Conservation (phyloP, 2,888 invertebrate genomes). For the Cosmia trapezina region DNA sequence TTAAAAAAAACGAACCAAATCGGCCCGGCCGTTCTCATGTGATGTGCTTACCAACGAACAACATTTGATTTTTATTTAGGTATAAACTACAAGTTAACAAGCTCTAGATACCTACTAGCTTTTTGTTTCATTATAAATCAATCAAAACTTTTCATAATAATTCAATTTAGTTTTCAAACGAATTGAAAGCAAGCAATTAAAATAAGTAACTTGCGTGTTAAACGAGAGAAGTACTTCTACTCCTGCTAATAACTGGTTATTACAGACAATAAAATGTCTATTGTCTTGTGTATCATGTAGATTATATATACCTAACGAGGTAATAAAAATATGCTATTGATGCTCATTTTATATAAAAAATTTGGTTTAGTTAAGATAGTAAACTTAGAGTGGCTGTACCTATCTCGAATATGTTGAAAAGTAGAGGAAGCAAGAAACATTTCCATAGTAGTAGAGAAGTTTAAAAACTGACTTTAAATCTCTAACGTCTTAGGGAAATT, state of each 20-base stretch:
- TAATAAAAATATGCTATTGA: slow-evolving; percentile 8
- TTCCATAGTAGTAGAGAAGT: slow-evolving; percentile 8
- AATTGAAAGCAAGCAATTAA: slow-evolving; percentile 21
- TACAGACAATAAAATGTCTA: slow-evolving; percentile 10
- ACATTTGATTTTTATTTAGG: too few species aligned
- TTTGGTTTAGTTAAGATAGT: too few species aligned
- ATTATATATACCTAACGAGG: background rate
- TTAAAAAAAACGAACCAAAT: background rate
- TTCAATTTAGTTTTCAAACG: slow-evolving; percentile 11
- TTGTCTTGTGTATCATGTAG: slow-evolving; percentile 27
- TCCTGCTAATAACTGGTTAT: slow-evolving; percentile 9
- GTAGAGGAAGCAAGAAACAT: slow-evolving; percentile 7
- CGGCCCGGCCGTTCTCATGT: too few species aligned
- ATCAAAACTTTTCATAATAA: slow-evolving; percentile 20
- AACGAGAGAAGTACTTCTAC: background rate
- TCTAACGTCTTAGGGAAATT: slow-evolving; percentile 26
- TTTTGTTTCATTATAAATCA: slow-evolving; percentile 10
- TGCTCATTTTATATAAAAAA: background rate
- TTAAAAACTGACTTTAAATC: slow-evolving; percentile 11
- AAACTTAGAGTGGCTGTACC: background rate
- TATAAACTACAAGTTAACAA: background rate
- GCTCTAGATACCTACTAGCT: background rate
- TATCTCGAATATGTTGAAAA: background rate
- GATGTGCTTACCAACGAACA: background rate
- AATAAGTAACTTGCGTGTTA: slow-evolving; percentile 19